phyloP scores from a whole-genome alignment of 1,140 invertebrate species.

The Lordiphosa mommai region DNA sequence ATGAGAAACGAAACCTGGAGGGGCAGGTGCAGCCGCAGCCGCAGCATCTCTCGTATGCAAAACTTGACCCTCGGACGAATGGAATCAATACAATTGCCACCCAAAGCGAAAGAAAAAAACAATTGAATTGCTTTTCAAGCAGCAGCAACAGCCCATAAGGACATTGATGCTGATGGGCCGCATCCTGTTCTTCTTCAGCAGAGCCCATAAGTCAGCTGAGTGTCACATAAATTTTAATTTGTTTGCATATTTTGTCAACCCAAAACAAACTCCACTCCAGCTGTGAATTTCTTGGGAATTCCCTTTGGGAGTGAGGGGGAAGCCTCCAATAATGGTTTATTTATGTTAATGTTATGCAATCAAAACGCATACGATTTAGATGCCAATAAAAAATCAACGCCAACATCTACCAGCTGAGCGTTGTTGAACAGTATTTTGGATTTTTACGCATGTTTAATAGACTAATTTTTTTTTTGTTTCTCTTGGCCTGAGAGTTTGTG shows the following conservation, averaged over 20 bases:
- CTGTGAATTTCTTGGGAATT: slow-evolving; percentile 80
- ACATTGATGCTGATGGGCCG: slow-evolving; percentile 74
- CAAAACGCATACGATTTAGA: slow-evolving; percentile 78
- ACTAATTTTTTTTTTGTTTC: slow-evolving; percentile 64
- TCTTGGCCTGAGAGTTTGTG: slow-evolving; percentile 50
- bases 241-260: slow-evolving; percentile 79
- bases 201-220: slow-evolving; percentile 55
- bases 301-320: slow-evolving; percentile 31
- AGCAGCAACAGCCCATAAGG: slow-evolving; percentile 64
- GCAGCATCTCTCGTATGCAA: slow-evolving; percentile 37
- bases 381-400: slow-evolving; percentile 79
- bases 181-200: slow-evolving; percentile 47
- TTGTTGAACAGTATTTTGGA: slow-evolving; percentile 68
- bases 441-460: slow-evolving; percentile 78
- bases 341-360: slow-evolving; percentile 79
- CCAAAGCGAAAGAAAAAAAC: slow-evolving; percentile 49
- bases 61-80: slow-evolving; percentile 43
- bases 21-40: slow-evolving; percentile 53
- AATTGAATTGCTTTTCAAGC: slow-evolving; percentile 78
- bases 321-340: slow-evolving; percentile 70
- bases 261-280: slow-evolving; percentile 67
- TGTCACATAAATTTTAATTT: slow-evolving; percentile 79
- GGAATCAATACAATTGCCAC: slow-evolving; percentile 77
- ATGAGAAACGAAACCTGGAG: slow-evolving; percentile 47
- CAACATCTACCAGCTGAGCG: slow-evolving; percentile 23